Conservation (phyloP, 2,797 vertebrate species). For the Cirrhinus molitorella region DNA sequence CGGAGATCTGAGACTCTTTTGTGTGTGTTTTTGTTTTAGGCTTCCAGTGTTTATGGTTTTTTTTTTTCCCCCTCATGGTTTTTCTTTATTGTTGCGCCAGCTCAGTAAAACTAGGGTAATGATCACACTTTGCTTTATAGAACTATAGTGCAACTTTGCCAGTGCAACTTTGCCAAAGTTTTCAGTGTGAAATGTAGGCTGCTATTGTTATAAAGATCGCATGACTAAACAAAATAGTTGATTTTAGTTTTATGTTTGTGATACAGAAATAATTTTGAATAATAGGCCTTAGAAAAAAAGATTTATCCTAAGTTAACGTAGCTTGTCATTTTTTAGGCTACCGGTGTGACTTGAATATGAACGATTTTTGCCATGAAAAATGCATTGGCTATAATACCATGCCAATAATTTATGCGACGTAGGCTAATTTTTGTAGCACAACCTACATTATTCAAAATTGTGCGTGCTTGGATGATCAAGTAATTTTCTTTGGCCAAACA, state of each 20-base stretch:
- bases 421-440: constrained; percentile 17
- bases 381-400: constrained; percentile 43
- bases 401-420: constrained; percentile 50
- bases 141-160: background rate
- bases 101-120: constrained; percentile 30
- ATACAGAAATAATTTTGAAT: constrained; percentile 1
- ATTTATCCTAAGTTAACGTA: background rate
- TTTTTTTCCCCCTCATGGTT: background rate
- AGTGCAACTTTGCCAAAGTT: background rate
- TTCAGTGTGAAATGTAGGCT: background rate
- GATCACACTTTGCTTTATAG: constrained; percentile 19
- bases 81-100: constrained; percentile 31
- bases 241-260: constrained; percentile 48
- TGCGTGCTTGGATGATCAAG: constrained; percentile 38
- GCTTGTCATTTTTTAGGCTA: constrained; percentile 6
- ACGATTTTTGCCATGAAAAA: constrained; percentile 58
- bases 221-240: constrained; percentile 58
- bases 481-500: constrained; percentile 51
- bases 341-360: constrained; percentile 42
- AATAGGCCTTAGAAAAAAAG: background rate
- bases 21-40: constrained; percentile 11
- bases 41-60: constrained; percentile 9
- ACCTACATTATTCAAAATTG: constrained; percentile 49
- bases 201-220: background rate
- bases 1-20: background rate